Base-by-base conservation (phyloP, 2,113 vertebrate genomes). In the Carettochelys insculpta region DNA sequence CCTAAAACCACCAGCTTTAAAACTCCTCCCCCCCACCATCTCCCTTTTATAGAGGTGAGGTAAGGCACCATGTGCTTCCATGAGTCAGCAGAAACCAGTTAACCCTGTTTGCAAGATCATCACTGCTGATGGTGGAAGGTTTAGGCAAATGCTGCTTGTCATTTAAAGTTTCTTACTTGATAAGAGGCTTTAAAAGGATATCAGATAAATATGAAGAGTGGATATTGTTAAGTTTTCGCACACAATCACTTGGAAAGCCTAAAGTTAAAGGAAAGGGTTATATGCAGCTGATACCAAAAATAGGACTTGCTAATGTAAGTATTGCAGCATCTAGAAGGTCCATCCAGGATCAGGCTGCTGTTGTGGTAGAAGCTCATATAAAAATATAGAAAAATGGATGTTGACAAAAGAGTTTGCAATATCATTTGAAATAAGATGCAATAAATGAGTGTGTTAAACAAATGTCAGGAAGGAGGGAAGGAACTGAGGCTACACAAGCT, bases 391-490 rank as follows among this genome's bases (percentile, higher is more conserved):
- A 34, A 76, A 4, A 27, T 12, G 31, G 41, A 17, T 61, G 20
- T 47, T 77, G 29, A 45, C 65, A 31, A 7, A 27, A 82, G 80
- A 88, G 75, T 52, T 75, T 25, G 25, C 38, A 11, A 5, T 52
- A 45, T 61, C 13, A 54, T 34, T 77, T 80, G 82, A 83, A 93
- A 71, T n/a, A 22, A 73, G 38, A 68, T 4, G 1, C 5, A 71
- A 82, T 50, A 92, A 77, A 0, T 82, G 14, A 89, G 80, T 12
- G 79, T 75, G 75, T 53, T 82, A 87, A 80, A 76, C 75, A 89
- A 45, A 3, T 68, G 1, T 61, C 50, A 58, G 20, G 50, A 79
- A 53, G 10, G 6, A 43, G 24, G 41, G 11, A 43, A 17, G 41
- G 47, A 77, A 43, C 27, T 47, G 11, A 83, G 29, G 1, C 29